phyloP scores from a whole-genome alignment of 1,140 invertebrate genomes.

The Cherax quadricarinatus region DNA sequence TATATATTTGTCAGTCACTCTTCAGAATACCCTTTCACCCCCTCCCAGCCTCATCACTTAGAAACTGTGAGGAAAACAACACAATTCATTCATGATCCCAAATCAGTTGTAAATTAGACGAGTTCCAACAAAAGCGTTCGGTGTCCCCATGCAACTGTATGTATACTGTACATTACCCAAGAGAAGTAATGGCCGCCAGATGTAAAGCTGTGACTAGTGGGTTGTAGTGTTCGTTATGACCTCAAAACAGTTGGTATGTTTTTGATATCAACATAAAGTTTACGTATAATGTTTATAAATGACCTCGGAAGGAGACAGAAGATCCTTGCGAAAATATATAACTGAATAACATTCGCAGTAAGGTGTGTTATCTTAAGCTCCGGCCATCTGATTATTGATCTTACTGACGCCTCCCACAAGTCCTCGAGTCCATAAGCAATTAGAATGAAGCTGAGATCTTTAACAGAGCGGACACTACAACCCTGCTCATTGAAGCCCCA shows the following conservation, averaged over 20 bases:
- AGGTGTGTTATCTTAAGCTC: not conserved
- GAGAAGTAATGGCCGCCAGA: slow-evolving; percentile 57
- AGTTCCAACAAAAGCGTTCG: slow-evolving; percentile 51
- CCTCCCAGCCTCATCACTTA: slow-evolving; percentile 38
- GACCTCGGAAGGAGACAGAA: not conserved
- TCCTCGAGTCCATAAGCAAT: not conserved
- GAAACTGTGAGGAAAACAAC: slow-evolving; percentile 47
- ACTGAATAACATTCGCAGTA: not conserved
- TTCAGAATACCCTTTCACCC: not conserved
- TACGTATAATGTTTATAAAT: too few relatives aligned
- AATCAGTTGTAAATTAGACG: slow-evolving; percentile 46
- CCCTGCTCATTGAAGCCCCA: slow-evolving; percentile 55
- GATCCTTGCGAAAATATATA: not conserved
- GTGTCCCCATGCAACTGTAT: slow-evolving; percentile 61
- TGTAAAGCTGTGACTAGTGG: slow-evolving; percentile 58
- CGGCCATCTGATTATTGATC: not conserved
- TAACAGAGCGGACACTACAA: slow-evolving; percentile 60
- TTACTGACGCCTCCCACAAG: not conserved
- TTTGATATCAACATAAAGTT: not conserved
- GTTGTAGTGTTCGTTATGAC: slow-evolving; percentile 58
- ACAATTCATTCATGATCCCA: slow-evolving; percentile 55
- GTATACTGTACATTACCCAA: slow-evolving; percentile 66
- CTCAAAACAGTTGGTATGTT: not conserved
- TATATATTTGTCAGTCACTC: not conserved
- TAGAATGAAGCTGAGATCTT: not conserved